Conservation (phyloP, 2,888 invertebrate species). For the Drosophila neonasuta region DNA sequence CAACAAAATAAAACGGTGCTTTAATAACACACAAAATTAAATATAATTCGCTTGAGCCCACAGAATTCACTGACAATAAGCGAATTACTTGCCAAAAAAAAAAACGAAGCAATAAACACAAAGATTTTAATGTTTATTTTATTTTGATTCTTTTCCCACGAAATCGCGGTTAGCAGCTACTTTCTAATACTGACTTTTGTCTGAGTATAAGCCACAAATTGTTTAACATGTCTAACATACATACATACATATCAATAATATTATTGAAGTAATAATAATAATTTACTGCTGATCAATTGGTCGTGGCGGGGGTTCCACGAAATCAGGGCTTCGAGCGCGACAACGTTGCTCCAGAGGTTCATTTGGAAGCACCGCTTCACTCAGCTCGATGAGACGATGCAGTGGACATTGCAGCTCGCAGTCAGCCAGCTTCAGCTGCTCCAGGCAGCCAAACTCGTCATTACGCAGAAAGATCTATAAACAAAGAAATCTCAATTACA, state of each 20-base stretch:
- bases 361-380: slow-evolving; percentile 83
- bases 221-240: neutral
- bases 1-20: slow-evolving; percentile 9
- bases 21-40: slow-evolving; percentile 28
- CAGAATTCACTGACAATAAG: slow-evolving; percentile 17
- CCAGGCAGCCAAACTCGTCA: slow-evolving; percentile 83
- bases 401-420: slow-evolving; percentile 86
- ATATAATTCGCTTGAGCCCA: slow-evolving; percentile 34
- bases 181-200: slow-evolving; percentile 55
- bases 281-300: slow-evolving; percentile 65
- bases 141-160: neutral
- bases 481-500: neutral
- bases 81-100: slow-evolving; percentile 19
- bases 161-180: slow-evolving; percentile 15
- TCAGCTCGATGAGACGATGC: slow-evolving; percentile 83
- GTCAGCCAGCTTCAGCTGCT: slow-evolving; percentile 84
- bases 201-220: slow-evolving; percentile 10
- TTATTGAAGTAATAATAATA: neutral
- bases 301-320: slow-evolving; percentile 83
- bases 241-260: neutral
- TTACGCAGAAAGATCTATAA: slow-evolving; percentile 82
- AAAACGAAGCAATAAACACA: neutral
- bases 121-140: slow-evolving; percentile 12
- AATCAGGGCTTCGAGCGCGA: slow-evolving; percentile 83
- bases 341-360: slow-evolving; percentile 84